Evolutionary conservation across 2,888 invertebrate genomes (phyloP), one percentile per base, ranked within the genome.

Genomic region (Monoplex corrugatus): DNA sequence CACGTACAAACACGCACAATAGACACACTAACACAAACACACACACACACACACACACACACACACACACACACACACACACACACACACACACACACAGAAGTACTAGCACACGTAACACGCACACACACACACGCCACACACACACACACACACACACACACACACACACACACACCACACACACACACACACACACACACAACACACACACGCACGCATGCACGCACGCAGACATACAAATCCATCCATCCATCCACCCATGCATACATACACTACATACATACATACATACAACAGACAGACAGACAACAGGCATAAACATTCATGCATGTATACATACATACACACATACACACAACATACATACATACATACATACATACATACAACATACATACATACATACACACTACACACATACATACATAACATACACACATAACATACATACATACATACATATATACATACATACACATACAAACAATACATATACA

Each of bases 121-220:
- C 19, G 19, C 50, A 50, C 19, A 50, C 50, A 50, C 19, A 50
- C 50, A 50, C 19, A 50, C 50, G 19, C 19, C 50, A 50, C 28
- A 8, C 63, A 63, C 28, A 23, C 13, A 63, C 28, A 63, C 8
- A 63, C 23, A 63, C 63, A 63, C 23, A 63, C 63, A 63, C 23
- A 85, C 57, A 85, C 57, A 85, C 57, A 85, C 57, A 85, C 50
- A 85, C 57, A 85, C 57, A 85, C 57, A 85, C 57, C 57, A 85
- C 44, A 57, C 45, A 84, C 85, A 57, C 23, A 57, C 85, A 85
- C 23, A 85, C 63, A 63, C 23, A 63, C 63, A 8, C 50, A 8
- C 50, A 50, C 50, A 8, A 50, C 50, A 8, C 50, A 16, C 50
- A 8, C 50, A 50, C n/a, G n/a, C n/a, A 50, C 50, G 19, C 50